Evolutionary conservation across 2,113 vertebrate genomes (phyloP).

Genomic region (Sebastes fasciatus): DNA sequence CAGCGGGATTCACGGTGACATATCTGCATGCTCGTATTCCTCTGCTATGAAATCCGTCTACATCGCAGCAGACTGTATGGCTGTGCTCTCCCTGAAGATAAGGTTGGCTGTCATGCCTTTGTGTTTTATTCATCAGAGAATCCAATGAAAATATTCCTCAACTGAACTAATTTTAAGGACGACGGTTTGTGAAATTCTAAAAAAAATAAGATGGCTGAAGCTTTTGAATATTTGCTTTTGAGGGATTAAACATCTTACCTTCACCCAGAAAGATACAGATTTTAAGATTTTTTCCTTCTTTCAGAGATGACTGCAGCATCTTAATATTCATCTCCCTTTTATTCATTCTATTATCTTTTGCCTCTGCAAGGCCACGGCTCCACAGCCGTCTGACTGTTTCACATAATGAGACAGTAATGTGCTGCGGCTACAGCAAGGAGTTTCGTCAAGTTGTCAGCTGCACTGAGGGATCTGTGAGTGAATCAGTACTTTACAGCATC

Average conservation of each 20-base stretch:
- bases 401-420: slow-evolving; percentile 83
- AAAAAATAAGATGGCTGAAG: background rate
- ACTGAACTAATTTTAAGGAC: slow-evolving; percentile 9
- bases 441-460: slow-evolving; percentile 88
- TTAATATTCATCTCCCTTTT: slow-evolving; percentile 18
- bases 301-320: background rate
- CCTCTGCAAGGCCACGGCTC: slow-evolving; percentile 65
- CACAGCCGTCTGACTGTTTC: slow-evolving; percentile 75
- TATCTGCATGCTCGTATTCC: slow-evolving; percentile 79
- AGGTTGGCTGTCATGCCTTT: slow-evolving; percentile 69
- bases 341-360: slow-evolving; percentile 23
- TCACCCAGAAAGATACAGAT: background rate
- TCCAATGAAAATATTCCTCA: slow-evolving; percentile 17
- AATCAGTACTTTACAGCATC: slow-evolving; percentile 13
- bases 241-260: background rate
- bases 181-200: background rate
- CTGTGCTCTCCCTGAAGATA: slow-evolving; percentile 79
- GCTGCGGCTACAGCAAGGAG: slow-evolving; percentile 83
- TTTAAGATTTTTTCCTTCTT: background rate
- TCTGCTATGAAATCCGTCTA: slow-evolving; percentile 74
- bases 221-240: slow-evolving; percentile 27
- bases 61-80: slow-evolving; percentile 71
- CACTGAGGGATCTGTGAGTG: slow-evolving; percentile 86
- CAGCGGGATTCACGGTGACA: slow-evolving; percentile 74
- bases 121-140: slow-evolving; percentile 25